Base-by-base conservation (phyloP, 2,888 invertebrate genomes). In the Diadromus collaris region DNA sequence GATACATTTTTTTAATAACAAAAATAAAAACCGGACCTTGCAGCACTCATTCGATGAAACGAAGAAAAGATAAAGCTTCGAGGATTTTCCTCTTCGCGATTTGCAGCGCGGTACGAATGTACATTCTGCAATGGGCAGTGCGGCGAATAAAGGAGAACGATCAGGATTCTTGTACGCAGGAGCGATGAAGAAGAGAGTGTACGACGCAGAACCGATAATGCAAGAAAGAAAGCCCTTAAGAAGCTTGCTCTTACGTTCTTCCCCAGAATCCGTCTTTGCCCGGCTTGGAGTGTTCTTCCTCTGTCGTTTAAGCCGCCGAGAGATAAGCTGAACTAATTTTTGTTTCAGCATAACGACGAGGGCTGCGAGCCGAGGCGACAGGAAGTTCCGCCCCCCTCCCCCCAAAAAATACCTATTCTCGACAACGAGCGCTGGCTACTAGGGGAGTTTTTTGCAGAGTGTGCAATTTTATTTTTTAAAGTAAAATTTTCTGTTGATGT, bases 241-340 rank as follows among this genome's bases (percentile, higher is more conserved):
- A 48, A 48, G 19, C 19, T n/a, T 19, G 13, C 27, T 54, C 13
- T 24, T 27, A 27, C 16, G 27, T 16, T 54, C 10, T 27, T 51
- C 6, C 6, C 27, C 13, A n/a, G 7, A 16, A 54, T 51, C 13
- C 21, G 48, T n/a, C 24, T 54, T 24, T 5, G 10, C 24, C 24
- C 24, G 27, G 3, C 34, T 34, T 10, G 34, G 34, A 34, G 10
- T 10, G 34, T 34, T 10, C 10, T 10, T 10, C 27, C 24, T 24
- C 16, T 27, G 24, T 27, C 54, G 54, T 54, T n/a, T 54, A 27
- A 54, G 41, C 41, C 24, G 63, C 27, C 24, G 41, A 7, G 44
- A 63, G 68, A 68, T 68, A 58, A 56, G 68, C 32, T 38, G 54
- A 56, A 68, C 51, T 68, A 54, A 68, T 56, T 58, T 68, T 68